A percentile compares a stretch with the other conserved stretches of the same genome.
Conservation (phyloP, 35 echinoderm and acorn worm species). For the Holothuria glaberrima region DNA sequence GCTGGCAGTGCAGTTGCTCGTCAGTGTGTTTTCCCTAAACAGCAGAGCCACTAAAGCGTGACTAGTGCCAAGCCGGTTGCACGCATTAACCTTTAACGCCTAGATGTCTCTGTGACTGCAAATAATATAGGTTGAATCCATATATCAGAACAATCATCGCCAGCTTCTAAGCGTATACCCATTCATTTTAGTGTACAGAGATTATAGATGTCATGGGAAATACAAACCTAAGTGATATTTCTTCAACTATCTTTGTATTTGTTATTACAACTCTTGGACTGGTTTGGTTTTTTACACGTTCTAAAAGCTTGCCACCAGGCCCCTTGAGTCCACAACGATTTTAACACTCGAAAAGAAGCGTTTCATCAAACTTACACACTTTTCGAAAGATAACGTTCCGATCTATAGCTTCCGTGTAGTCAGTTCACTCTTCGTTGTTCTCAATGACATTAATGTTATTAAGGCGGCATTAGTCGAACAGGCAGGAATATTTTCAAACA, state of each 20-base stretch:
- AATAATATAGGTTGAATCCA: too few relatives aligned
- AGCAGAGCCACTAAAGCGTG: too few relatives aligned
- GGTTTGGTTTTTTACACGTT: neutral
- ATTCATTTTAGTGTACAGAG: neutral
- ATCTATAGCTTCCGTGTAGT: constrained; percentile 7
- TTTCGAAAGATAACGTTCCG: neutral
- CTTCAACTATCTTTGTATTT: neutral
- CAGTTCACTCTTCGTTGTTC: neutral
- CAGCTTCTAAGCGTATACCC: too few relatives aligned
- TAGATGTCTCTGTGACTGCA: too few relatives aligned
- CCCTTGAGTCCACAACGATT: neutral
- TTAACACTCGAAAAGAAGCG: neutral
- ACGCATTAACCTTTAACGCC: too few relatives aligned
- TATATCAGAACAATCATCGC: too few relatives aligned
- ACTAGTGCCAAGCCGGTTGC: too few relatives aligned
- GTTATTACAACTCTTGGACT: neutral
- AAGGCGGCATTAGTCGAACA: neutral
- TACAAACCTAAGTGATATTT: too few relatives aligned
- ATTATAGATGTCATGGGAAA: too few relatives aligned
- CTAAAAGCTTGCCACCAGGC: constrained; percentile 18
- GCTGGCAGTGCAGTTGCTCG: too few relatives aligned
- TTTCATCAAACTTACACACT: neutral
- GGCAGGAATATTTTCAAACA: constrained; percentile 1
- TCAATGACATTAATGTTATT: neutral
- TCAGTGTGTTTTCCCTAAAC: too few relatives aligned